Evolutionary conservation across 2,888 invertebrate genomes (phyloP).

Genomic region (Eristalis tenax): DNA sequence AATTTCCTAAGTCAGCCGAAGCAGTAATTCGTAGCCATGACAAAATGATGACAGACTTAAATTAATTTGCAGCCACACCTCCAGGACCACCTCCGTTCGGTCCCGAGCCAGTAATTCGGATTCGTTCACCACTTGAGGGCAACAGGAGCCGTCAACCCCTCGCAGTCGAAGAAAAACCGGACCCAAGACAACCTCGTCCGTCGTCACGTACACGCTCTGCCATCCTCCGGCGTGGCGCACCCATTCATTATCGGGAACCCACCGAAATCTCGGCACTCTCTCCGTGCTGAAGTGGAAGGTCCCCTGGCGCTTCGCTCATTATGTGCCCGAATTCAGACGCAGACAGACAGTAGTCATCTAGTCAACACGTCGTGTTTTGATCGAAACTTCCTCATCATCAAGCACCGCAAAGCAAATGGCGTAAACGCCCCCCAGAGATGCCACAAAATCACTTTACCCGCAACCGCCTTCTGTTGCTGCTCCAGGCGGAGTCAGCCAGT

Average conservation of each 20-base stretch:
- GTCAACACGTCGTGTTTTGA: conserved; percentile 61
- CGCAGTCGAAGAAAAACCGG: neutral
- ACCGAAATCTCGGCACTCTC: neutral
- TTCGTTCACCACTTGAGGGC: neutral
- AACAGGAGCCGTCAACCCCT: neutral
- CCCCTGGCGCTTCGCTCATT: conserved; percentile 4
- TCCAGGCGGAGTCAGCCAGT: conserved; percentile 2
- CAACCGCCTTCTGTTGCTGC: conserved; percentile 64
- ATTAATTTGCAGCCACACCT: conserved; percentile 11
- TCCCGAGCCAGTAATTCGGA: neutral
- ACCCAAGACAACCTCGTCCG: neutral
- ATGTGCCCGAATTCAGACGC: neutral
- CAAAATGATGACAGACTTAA: conserved; percentile 5
- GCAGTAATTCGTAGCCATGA: neutral
- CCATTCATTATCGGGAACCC: conserved; percentile 2
- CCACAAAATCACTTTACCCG: conserved; percentile 69
- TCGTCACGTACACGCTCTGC: neutral
- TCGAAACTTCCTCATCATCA: conserved; percentile 70
- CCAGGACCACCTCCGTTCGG: neutral
- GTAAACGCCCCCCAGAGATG: conserved; percentile 70
- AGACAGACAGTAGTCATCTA: conserved; percentile 54
- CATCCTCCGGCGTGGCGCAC: neutral
- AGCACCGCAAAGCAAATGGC: conserved; percentile 68
- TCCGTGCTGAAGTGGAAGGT: neutral
- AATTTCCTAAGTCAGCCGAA: neutral